phyloP scores from a whole-genome alignment of 1,140 invertebrate genomes.

The Oreohelix idahoensis region DNA sequence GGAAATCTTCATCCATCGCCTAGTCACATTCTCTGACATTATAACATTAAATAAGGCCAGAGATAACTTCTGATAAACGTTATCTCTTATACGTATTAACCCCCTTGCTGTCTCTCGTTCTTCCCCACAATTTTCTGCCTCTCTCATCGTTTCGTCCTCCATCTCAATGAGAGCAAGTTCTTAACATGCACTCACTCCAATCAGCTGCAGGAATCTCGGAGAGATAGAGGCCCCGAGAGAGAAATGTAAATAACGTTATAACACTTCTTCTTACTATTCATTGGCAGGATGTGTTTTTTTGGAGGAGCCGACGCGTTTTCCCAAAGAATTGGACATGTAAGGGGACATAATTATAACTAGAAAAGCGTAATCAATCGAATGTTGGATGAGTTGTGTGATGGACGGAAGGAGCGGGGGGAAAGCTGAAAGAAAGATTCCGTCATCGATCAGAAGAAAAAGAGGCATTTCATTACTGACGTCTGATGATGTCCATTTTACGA shows the following conservation, averaged over 20 bases:
- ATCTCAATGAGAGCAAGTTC: neutral
- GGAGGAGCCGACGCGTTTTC: neutral
- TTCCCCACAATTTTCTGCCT: too few relatives aligned
- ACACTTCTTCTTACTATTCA: constrained; percentile 12
- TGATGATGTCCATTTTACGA: constrained; percentile 3
- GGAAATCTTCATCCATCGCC: too few relatives aligned
- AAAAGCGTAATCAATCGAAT: constrained; percentile 4
- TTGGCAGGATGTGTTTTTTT: neutral
- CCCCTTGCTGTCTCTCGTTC: too few relatives aligned
- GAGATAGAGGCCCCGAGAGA: constrained; percentile 8
- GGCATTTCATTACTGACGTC: constrained; percentile 8
- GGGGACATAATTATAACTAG: constrained; percentile 12
- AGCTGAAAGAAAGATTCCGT: neutral
- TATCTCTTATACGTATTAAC: too few relatives aligned
- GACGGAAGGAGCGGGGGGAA: neutral
- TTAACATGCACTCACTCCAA: neutral
- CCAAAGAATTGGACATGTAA: constrained; percentile 2
- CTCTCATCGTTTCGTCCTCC: neutral
- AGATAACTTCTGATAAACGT: too few relatives aligned
- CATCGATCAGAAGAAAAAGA: neutral
- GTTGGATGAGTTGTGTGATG: neutral
- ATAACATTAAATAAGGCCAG: too few relatives aligned
- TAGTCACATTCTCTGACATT: too few relatives aligned
- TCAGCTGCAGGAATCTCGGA: neutral
- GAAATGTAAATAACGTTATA: constrained; percentile 14